These are phyloP conservation scores for Ditylenchus dipsaci DNA, from an alignment of 1,140 invertebrate species.

Conservation along the genomic window DNA sequence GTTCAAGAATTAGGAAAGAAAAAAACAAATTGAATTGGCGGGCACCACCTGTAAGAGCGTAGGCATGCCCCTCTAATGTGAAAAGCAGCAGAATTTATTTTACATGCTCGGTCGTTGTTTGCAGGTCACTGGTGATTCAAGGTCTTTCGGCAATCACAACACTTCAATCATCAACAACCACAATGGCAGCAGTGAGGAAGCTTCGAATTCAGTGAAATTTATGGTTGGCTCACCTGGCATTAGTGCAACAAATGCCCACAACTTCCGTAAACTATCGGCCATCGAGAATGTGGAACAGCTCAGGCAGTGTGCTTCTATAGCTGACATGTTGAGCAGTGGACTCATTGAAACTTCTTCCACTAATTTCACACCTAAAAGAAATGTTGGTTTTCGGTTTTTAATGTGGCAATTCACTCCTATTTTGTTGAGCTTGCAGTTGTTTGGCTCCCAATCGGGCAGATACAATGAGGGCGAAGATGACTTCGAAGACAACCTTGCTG, in stretches of 20 bases:
- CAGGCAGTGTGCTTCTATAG: conserved; percentile 25
- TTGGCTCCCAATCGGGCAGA: conserved; percentile 35
- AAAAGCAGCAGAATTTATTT: no score
- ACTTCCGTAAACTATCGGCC: conserved; percentile 7
- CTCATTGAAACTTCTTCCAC: conserved; percentile 28
- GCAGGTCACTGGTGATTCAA: background rate
- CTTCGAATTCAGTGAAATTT: conserved; percentile 24
- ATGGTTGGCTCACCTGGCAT: conserved; percentile 29
- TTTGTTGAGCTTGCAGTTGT: conserved; percentile 29
- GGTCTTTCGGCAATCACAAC: background rate
- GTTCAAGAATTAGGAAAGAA: no score
- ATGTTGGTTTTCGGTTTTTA: conserved; percentile 34
- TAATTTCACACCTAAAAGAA: conserved; percentile 44
- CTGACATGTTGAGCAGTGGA: conserved; percentile 32
- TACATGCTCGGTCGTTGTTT: background rate
- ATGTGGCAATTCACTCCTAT: background rate
- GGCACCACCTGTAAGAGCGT: no score
- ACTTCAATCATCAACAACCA: background rate
- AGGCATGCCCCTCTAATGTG: no score
- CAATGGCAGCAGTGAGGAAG: background rate
- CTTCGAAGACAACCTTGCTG: conserved; percentile 16
- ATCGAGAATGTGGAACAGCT: conserved; percentile 28
- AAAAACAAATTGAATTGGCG: no score
- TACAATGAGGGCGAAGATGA: conserved; percentile 29
- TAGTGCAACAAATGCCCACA: background rate